Evolutionary conservation across 2,888 invertebrate species (phyloP).

Genomic region (Pristionchus entomophagus): DNA sequence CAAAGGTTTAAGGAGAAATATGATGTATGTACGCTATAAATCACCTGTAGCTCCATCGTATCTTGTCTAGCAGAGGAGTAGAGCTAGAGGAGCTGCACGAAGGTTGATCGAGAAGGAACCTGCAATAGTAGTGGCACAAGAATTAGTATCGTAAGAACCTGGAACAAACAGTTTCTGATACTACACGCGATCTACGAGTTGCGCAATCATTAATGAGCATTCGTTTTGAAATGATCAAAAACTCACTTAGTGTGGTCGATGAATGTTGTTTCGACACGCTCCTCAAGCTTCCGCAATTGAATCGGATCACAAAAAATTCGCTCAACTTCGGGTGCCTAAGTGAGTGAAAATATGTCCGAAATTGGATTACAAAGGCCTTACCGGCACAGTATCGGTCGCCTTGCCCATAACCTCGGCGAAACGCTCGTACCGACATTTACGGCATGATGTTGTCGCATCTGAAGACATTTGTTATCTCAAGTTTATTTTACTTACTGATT

Average conservation of each 20-base stretch:
- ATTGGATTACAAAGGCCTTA: too few relatives aligned
- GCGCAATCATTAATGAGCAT: background rate
- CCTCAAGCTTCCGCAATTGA: background rate
- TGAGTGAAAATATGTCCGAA: too few relatives aligned
- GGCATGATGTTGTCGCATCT: background rate
- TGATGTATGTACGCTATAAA: too few relatives aligned
- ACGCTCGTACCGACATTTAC: slow-evolving; percentile 24
- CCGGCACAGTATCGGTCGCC: background rate
- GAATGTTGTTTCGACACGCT: background rate
- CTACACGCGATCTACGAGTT: too few relatives aligned
- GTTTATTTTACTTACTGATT: too few relatives aligned
- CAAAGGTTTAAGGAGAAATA: too few relatives aligned
- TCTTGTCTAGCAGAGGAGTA: background rate
- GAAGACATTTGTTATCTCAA: too few relatives aligned
- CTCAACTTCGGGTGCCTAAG: background rate
- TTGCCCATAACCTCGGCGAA: background rate
- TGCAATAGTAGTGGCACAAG: background rate
- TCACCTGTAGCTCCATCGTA: background rate
- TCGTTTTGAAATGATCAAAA: background rate
- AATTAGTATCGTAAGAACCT: background rate
- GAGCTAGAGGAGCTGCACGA: background rate
- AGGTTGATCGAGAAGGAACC: background rate
- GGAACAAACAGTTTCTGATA: background rate
- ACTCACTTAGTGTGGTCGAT: background rate
- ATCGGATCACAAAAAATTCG: background rate